phyloP scores from a whole-genome alignment of 2,888 invertebrate species.

The Pycnomerus fuliginosus region DNA sequence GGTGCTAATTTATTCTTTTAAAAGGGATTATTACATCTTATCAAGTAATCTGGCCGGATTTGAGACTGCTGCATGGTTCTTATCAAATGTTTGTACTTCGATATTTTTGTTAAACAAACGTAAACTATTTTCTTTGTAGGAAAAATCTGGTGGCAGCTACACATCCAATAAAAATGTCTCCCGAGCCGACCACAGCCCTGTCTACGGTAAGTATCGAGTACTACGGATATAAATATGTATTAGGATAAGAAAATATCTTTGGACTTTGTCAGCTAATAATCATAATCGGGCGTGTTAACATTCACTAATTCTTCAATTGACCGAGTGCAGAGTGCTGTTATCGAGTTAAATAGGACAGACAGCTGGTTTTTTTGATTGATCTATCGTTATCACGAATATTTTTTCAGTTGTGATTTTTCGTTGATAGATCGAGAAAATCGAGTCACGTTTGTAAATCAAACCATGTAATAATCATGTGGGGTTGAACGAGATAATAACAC shows the following conservation, averaged over 20 bases:
- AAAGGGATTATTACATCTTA: too few relatives aligned
- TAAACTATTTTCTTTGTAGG: too few relatives aligned
- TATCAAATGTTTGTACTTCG: constrained; percentile 16
- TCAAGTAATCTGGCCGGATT: constrained; percentile 22
- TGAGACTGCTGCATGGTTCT: constrained; percentile 13
- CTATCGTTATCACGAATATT: background rate
- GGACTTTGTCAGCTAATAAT: constrained; percentile 5
- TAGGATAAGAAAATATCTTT: constrained; percentile 8
- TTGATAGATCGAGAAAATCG: too few relatives aligned
- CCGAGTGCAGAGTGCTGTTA: too few relatives aligned
- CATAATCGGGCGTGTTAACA: constrained; percentile 7
- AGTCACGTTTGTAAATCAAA: constrained; percentile 17
- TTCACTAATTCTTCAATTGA: constrained; percentile 6
- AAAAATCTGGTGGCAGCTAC: constrained; percentile 79
- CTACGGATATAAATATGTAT: constrained; percentile 7
- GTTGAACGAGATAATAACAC: constrained; percentile 22
- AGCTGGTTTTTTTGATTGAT: background rate
- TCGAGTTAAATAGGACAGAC: background rate
- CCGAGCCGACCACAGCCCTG: constrained; percentile 84
- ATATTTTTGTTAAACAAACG: constrained; percentile 23
- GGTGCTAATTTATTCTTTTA: too few relatives aligned
- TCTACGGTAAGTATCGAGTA: constrained; percentile 79
- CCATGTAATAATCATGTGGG: constrained; percentile 21
- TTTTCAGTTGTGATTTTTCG: background rate
- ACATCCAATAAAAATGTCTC: constrained; percentile 73